These are phyloP conservation scores for Agrenia bidenticulata DNA, from an alignment of 2,888 invertebrate species.

Conservation along the genomic window DNA sequence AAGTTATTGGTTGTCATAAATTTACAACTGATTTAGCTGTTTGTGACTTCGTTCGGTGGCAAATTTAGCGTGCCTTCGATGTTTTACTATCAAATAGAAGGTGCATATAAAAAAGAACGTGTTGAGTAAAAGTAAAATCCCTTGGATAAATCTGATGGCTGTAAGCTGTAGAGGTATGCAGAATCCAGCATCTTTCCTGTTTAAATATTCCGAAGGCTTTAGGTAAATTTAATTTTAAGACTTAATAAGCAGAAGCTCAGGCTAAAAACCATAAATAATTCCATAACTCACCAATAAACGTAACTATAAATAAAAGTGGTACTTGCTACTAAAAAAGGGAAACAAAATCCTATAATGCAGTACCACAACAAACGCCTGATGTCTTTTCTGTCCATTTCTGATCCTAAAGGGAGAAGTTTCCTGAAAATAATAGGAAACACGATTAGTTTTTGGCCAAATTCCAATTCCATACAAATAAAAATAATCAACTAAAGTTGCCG, in stretches of 20 bases:
- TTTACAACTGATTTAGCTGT: neutral
- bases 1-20: no score
- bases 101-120: neutral
- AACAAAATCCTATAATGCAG: neutral
- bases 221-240: no score
- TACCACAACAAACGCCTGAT: neutral
- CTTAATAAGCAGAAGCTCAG: no score
- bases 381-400: neutral
- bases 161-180: neutral
- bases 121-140: neutral
- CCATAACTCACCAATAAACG: neutral
- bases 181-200: slow-evolving; percentile 2
- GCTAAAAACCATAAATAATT: neutral
- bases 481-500: neutral
- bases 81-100: neutral
- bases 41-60: neutral
- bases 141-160: neutral
- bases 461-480: neutral
- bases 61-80: neutral
- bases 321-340: neutral
- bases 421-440: neutral
- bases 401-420: neutral
- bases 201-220: no score
- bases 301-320: neutral
- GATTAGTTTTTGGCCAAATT: neutral